A percentile compares a stretch with the other conserved stretches of the same genome.
Conservation (phyloP, 1,140 invertebrate genomes). For the Drosophila asahinai region DNA sequence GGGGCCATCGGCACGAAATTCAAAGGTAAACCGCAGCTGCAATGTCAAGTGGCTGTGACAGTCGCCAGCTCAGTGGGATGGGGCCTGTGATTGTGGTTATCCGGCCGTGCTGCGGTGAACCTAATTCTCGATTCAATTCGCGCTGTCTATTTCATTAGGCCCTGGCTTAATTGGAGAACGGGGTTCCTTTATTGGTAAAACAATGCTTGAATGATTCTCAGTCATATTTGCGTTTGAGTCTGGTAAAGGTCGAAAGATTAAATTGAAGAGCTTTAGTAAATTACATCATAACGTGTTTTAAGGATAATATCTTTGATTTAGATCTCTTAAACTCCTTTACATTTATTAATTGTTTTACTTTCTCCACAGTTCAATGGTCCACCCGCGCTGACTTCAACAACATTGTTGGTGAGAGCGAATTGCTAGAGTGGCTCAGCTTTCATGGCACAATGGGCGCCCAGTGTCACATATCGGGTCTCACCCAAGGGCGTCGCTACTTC, state of each 20-base stretch:
- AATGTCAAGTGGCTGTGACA: constrained; percentile 11
- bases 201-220: background rate
- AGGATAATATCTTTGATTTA: too few species aligned
- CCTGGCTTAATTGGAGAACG: constrained; percentile 46
- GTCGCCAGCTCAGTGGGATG: background rate
- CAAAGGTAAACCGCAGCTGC: constrained; percentile 88
- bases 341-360: background rate
- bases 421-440: constrained; percentile 88
- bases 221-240: too few species aligned
- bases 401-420: constrained; percentile 91
- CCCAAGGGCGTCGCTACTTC: constrained; percentile 93
- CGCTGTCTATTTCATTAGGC: constrained; percentile 16
- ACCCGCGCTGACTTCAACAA: constrained; percentile 91
- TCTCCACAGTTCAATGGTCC: constrained; percentile 93
- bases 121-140: constrained; percentile 27
- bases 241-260: too few species aligned
- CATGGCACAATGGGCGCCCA: constrained; percentile 87
- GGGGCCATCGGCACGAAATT: constrained; percentile 95
- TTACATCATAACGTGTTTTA: too few species aligned
- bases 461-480: constrained; percentile 90
- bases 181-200: background rate
- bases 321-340: too few species aligned
- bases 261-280: background rate
- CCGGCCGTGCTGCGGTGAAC: constrained; percentile 26
- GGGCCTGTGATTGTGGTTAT: constrained; percentile 21